phyloP scores from a whole-genome alignment of 2,888 invertebrate genomes.

The Drosophila lacicola region DNA sequence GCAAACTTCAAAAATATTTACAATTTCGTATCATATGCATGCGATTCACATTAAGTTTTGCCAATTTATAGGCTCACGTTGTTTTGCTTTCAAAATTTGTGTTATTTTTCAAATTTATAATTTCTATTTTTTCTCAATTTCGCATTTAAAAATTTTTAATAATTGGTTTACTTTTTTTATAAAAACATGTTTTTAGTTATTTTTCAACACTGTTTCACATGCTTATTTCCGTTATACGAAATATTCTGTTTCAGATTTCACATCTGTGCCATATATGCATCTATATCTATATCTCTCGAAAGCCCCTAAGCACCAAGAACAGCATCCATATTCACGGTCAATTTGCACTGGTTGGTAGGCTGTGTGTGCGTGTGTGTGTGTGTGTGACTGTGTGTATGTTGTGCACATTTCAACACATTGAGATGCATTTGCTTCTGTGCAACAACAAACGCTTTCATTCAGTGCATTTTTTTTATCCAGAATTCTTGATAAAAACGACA shows the following conservation, averaged over 20 bases:
- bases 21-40: too few species aligned
- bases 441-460: constrained; percentile 69
- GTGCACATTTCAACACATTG: constrained; percentile 44
- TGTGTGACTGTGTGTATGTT: constrained; percentile 20
- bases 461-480: constrained; percentile 63
- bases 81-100: too few species aligned
- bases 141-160: too few species aligned
- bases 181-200: neutral
- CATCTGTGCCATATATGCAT: constrained; percentile 39
- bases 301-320: constrained; percentile 36
- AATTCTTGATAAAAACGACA: constrained; percentile 58
- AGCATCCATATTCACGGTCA: constrained; percentile 66
- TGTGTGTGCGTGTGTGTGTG: constrained; percentile 5
- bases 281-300: constrained; percentile 14
- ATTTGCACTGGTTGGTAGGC: constrained; percentile 53
- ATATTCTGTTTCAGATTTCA: constrained; percentile 27
- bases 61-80: too few species aligned
- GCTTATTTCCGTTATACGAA: constrained; percentile 20
- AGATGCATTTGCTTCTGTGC: constrained; percentile 22
- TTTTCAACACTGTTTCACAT: constrained; percentile 3
- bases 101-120: too few species aligned
- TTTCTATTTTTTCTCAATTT: too few species aligned
- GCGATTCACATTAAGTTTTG: too few species aligned
- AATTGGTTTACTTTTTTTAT: too few species aligned
- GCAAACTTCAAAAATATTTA: too few species aligned